A percentile compares a stretch with the other conserved stretches of the same genome.
phyloP scores from a whole-genome alignment of 2,888 invertebrate genomes.

The Diadromus collaris region DNA sequence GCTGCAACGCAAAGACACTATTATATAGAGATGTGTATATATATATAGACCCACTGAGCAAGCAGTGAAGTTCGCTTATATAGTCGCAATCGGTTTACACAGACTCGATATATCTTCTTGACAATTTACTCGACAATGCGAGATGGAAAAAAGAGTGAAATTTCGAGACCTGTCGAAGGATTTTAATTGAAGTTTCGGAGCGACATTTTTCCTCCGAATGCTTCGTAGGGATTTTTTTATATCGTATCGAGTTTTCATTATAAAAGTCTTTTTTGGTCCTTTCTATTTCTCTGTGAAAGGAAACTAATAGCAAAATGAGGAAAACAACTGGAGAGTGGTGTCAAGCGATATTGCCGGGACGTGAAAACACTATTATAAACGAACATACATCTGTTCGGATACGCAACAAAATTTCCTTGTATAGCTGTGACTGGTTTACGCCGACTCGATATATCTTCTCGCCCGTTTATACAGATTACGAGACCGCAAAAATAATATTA shows the following conservation, averaged over 20 bases:
- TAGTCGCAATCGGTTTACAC: constrained; percentile 1
- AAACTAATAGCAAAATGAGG: constrained; percentile 55
- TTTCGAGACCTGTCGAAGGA: background rate
- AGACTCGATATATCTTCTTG: background rate
- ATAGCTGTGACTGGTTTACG: no score
- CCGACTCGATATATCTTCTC: background rate
- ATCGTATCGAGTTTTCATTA: background rate
- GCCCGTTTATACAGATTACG: no score
- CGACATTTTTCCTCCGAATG: no score
- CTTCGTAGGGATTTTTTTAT: no score
- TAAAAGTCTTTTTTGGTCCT: no score
- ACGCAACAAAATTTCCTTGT: no score
- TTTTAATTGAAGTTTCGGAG: background rate
- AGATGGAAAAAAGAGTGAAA: no score
- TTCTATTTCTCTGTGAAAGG: no score
- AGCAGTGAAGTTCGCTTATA: background rate
- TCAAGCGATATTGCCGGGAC: constrained; percentile 37
- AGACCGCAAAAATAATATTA: no score
- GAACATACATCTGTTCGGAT: no score
- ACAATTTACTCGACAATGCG: background rate
- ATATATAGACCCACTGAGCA: background rate
- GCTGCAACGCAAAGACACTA: constrained; percentile 32
- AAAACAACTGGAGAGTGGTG: constrained; percentile 30
- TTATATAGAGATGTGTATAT: background rate
- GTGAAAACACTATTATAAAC: constrained; percentile 28